Base-by-base conservation (phyloP, 2,888 invertebrate genomes). In the Catocala fraxini region DNA sequence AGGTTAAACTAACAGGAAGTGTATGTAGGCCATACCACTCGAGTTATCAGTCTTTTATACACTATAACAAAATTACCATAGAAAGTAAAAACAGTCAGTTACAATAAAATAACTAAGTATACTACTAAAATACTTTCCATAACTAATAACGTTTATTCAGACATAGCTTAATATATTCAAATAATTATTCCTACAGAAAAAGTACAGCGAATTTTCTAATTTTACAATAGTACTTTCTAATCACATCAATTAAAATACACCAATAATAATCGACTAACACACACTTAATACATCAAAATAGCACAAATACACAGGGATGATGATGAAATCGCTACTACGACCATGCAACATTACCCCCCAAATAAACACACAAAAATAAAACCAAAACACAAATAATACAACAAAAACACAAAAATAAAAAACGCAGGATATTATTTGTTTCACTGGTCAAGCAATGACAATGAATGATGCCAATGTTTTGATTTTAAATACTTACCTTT, bases 401-500 rank as follows among this genome's bases (percentile, higher is more conserved):
- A 43, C 25, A 57, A 62, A 57, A 70, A 70, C 13, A 70, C 34
- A 65, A 65, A 59, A 71, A 64, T 69, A 69, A 63, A 71, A 75
- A 80, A 69, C 80, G 85, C 87, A 85, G 87, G 85, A 84, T 84
- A 85, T 83, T 77, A 80, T 84, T 84, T 83, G 83, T 83, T 85
- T 85, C 81, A 79, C 79, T 82, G 80, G 81, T 72, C 73, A 87
- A 87, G 88, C 88, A 77, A 81, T 85, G 81, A 75, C 71, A 82
- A 77, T 82, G 74, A 64, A 77, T 79, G 75, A 81, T 78, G 75
- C 76, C 75, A 73, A 69, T 71, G 68, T 68, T 72, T 71, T 75
- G 69, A 71, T 69, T 69, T 65, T 70, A 75, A 73, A 73, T 73
- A 90, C 96, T 96, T 95, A 97, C 96, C 96, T 96, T 96, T 91